phyloP scores from a whole-genome alignment of 1,140 invertebrate species.

The Drosophila littoralis region DNA sequence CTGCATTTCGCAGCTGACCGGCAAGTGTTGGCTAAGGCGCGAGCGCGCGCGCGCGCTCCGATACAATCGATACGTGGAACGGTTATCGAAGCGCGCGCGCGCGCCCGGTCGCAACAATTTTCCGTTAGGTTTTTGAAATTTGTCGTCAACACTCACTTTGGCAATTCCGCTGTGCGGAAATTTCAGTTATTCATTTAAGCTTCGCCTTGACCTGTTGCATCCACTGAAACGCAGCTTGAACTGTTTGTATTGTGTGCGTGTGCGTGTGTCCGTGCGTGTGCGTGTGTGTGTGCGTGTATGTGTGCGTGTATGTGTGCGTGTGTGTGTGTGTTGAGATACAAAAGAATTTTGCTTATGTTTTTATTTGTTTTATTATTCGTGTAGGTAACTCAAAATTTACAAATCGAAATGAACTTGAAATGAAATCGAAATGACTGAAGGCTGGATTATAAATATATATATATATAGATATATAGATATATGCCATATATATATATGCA shows the following conservation, averaged over 20 bases:
- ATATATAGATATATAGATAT: neutral
- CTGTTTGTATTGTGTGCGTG: no score
- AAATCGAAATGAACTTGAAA: constrained; percentile 48
- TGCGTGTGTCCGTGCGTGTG: neutral
- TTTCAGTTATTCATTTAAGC: no score
- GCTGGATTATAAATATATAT: neutral
- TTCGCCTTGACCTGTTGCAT: no score
- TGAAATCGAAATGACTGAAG: constrained; percentile 40
- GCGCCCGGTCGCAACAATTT: neutral
- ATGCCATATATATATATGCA: no score
- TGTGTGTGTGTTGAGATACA: neutral
- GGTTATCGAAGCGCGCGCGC: neutral
- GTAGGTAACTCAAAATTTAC: constrained; percentile 45
- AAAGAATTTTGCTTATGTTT: constrained; percentile 20
- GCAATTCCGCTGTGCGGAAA: no score
- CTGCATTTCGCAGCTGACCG: neutral
- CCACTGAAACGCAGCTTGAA: neutral
- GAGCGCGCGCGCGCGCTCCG: neutral
- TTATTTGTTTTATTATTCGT: constrained; percentile 26
- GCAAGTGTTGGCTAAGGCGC: neutral
- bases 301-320: neutral
- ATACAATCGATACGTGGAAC: no score
- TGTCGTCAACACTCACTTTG: no score
- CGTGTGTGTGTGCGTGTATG: neutral
- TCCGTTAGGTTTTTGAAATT: no score